Percentiles rank a stretch among this genome's conserved stretches.
Evolutionary conservation across 2,888 invertebrate genomes (phyloP).

Genomic region (Bombylius discolor): DNA sequence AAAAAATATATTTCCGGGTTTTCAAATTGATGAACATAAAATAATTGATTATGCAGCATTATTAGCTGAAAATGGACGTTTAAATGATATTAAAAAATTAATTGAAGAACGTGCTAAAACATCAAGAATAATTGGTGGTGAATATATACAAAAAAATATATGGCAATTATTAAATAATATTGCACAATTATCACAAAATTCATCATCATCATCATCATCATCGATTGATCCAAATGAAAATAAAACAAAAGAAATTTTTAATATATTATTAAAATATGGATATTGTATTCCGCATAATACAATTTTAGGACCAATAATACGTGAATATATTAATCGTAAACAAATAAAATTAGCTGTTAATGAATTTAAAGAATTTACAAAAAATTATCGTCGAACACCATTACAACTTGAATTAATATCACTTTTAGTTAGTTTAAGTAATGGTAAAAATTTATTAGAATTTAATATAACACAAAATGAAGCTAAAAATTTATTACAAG

Average conservation of each 20-base stretch:
- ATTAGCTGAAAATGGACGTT: constrained; percentile 38
- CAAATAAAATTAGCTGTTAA: constrained; percentile 38
- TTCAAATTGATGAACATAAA: constrained; percentile 51
- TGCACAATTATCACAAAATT: constrained; percentile 25
- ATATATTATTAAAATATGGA: constrained; percentile 38
- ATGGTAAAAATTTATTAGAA: constrained; percentile 17
- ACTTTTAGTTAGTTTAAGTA: constrained; percentile 30
- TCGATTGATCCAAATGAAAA: constrained; percentile 22
- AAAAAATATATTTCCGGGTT: constrained; percentile 40
- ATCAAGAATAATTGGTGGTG: constrained; percentile 37
- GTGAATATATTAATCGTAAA: constrained; percentile 45
- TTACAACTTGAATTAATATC: constrained; percentile 48
- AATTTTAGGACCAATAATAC: constrained; percentile 48
- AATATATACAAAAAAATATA: constrained; percentile 44
- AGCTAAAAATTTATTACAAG: constrained; percentile 32
- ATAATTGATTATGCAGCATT: constrained; percentile 49
- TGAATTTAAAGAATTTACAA: constrained; percentile 40
- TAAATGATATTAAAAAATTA: constrained; percentile 30
- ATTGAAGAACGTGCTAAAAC: constrained; percentile 40
- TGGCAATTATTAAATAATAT: constrained; percentile 46
- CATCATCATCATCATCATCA: constrained; percentile 19
- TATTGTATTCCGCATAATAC: constrained; percentile 46
- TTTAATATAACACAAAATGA: constrained; percentile 19
- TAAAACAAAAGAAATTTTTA: constrained; percentile 40
- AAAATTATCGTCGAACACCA: constrained; percentile 47